Base-by-base conservation (phyloP, 2,888 invertebrate genomes). In the Ormyrus rosae region DNA sequence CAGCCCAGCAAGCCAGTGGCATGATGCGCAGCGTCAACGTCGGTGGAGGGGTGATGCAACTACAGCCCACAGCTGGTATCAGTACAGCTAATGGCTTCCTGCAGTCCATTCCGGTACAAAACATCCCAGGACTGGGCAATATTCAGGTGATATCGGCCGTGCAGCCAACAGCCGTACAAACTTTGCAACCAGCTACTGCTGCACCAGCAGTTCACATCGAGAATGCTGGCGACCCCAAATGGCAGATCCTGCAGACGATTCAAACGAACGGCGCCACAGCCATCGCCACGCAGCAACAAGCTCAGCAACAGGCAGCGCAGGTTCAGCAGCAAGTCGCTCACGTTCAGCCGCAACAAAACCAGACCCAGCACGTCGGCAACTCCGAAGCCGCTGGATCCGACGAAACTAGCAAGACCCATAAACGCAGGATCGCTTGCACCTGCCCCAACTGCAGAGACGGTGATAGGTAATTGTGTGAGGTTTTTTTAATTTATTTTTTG, bases 391-490 rank as follows among this genome's bases (percentile, higher is more conserved):
- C 85, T 13, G 81, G 84, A 0, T 34, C 34, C 34, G 87, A 87
- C 53, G 86, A 85, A n/a, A 81, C 86, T 50, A 87, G 72, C 72
- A 91, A 88, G 82, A 89, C 88, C 58, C 90, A 89, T 81, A 86
- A 89, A 83, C 94, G 97, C 86, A 92, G 99, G 61, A 97, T 99
- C 8, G 99, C 99, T 0, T 99, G 99, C 91, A 98, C 98, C 0
- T 99, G 99, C 91, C 99, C 99, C 0, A 99, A 99, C 91, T 99
- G 99, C 89, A 95, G 96, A 70, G 97, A 97, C 88, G 96, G 95
- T 5, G 96, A 96, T 87, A 94, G 95, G 94, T 94, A 68, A 79
- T 63, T 61, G 58, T 48, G n/a, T 60, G 45, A 0, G 46, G 6
- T 45, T 53, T 72, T 71, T 58, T 8, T 45, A 10, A 58, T n/a